phyloP scores from a whole-genome alignment of 2,113 vertebrate genomes.

The Sphyrna mokarran region DNA sequence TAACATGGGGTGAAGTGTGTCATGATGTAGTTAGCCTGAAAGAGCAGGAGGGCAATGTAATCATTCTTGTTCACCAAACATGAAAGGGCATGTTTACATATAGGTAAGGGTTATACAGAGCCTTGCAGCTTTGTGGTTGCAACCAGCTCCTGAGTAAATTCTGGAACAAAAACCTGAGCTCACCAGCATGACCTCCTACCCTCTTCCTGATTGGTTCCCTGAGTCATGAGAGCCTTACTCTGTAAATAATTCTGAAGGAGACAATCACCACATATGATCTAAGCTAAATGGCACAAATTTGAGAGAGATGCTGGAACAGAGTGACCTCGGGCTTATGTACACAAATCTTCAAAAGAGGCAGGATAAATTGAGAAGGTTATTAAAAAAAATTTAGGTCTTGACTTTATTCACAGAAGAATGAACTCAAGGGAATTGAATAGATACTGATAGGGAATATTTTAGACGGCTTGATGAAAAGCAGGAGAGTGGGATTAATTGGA shows the following conservation, averaged over 20 bases:
- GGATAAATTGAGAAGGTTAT: background rate
- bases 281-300: background rate
- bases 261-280: too few relatives aligned
- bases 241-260: too few relatives aligned
- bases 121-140: too few relatives aligned
- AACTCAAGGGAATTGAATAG: background rate
- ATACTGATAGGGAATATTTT: background rate
- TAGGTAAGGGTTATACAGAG: too few relatives aligned
- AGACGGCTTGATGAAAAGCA: background rate
- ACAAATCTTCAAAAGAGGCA: background rate
- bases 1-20: background rate
- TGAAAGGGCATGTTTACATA: too few relatives aligned
- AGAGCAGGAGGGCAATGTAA: too few relatives aligned
- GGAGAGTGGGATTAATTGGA: background rate
- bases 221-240: too few relatives aligned
- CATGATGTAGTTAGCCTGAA: background rate
- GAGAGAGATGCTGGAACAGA: background rate
- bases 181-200: too few relatives aligned
- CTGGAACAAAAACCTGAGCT: too few relatives aligned
- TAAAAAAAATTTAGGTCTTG: background rate
- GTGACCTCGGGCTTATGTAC: background rate
- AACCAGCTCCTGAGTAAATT: too few relatives aligned
- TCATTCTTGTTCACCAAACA: too few relatives aligned
- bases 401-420: background rate
- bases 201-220: too few relatives aligned